Percentiles rank a stretch among this genome's conserved stretches.
phyloP scores from a whole-genome alignment of 2,888 invertebrate genomes.

The Keiferia lycopersicella region DNA sequence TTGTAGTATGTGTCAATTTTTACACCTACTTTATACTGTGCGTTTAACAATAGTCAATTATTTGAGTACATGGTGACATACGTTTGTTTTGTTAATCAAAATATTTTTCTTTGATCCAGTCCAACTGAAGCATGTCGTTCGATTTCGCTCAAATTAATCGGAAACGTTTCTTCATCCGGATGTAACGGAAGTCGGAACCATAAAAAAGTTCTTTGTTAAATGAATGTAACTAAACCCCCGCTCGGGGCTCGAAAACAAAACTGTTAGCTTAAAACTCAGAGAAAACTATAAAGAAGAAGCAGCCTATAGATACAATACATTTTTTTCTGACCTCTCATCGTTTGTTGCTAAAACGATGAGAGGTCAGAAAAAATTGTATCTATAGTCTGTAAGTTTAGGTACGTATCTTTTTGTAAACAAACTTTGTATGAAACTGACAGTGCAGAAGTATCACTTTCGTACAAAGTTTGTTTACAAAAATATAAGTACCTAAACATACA shows the following conservation, averaged over 20 bases:
- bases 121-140: background rate
- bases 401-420: no score
- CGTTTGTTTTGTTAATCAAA: background rate
- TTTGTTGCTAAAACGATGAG: no score
- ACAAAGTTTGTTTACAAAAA: no score
- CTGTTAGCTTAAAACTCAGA: conserved; percentile 55
- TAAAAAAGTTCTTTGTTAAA: conserved; percentile 48
- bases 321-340: no score
- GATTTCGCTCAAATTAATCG: conserved; percentile 5
- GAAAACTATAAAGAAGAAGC: no score
- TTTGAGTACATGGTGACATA: background rate
- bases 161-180: conserved; percentile 1
- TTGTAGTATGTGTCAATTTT: background rate
- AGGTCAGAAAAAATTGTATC: no score
- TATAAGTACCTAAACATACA: no score
- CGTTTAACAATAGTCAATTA: background rate
- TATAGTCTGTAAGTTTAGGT: no score
- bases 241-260: conserved; percentile 51
- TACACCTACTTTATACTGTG: background rate
- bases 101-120: background rate
- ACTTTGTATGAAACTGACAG: no score
- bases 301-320: no score
- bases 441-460: no score
- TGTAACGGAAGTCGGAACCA: conserved; percentile 11
- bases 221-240: conserved; percentile 57